These are phyloP conservation scores for Dinothrombium tinctorium DNA, from an alignment of 1,140 invertebrate genomes.

Conservation along the genomic window DNA sequence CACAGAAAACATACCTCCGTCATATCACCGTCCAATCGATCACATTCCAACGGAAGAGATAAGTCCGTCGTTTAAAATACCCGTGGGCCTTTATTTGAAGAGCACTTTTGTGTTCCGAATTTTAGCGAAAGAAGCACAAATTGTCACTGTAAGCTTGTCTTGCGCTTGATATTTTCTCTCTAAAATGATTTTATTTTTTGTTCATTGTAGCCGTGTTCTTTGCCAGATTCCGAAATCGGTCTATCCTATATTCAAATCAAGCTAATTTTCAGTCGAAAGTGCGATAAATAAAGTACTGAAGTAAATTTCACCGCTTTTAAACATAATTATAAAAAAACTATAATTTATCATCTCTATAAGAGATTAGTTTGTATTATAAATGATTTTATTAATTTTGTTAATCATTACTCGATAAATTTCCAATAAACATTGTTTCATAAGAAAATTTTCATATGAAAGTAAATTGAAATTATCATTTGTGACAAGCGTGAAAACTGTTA, in stretches of 20 bases:
- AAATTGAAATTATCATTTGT: too few relatives aligned
- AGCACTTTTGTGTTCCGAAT: constrained; percentile 14
- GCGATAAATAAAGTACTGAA: constrained; percentile 12
- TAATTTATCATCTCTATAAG: too few relatives aligned
- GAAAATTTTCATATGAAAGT: too few relatives aligned
- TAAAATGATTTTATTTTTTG: neutral
- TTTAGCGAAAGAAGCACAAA: constrained; percentile 10
- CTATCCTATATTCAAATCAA: constrained; percentile 13
- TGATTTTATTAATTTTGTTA: too few relatives aligned
- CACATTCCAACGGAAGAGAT: constrained; percentile 12
- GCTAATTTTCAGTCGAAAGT: constrained; percentile 13
- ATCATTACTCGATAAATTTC: too few relatives aligned
- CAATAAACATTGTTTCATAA: too few relatives aligned
- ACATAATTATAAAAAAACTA: too few relatives aligned
- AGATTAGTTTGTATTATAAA: too few relatives aligned
- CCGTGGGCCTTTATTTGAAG: constrained; percentile 13
- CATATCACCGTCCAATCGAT: constrained; percentile 8
- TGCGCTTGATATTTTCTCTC: neutral
- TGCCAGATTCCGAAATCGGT: constrained; percentile 11
- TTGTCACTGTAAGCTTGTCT: constrained; percentile 10
- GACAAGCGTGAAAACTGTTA: too few relatives aligned
- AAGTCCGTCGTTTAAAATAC: constrained; percentile 14
- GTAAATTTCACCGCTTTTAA: too few relatives aligned
- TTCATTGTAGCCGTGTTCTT: constrained; percentile 9
- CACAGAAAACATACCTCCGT: constrained; percentile 7